Percentiles rank a stretch among this genome's conserved stretches.
Conservation (phyloP, 2,113 vertebrate genomes). For the Piliocolobus tephrosceles region DNA sequence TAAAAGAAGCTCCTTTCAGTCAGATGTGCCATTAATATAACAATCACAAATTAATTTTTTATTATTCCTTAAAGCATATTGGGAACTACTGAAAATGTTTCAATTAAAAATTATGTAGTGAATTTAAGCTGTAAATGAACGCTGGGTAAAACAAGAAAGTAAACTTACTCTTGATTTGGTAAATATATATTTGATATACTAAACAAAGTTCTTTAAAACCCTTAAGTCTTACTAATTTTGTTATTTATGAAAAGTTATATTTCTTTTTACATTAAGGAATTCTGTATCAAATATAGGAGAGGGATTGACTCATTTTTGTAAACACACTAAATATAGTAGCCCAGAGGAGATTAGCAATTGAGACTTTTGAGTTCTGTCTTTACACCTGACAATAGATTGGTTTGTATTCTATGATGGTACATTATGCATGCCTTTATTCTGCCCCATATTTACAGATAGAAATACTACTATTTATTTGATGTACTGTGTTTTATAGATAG, state of each 20-base stretch:
- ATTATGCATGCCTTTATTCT: background rate
- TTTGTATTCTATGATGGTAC: background rate
- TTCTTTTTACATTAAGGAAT: slow-evolving; percentile 31
- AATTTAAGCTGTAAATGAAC: background rate
- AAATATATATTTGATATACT: background rate
- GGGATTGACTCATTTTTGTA: background rate
- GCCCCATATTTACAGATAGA: background rate
- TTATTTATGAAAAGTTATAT: background rate
- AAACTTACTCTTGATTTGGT: slow-evolving; percentile 7
- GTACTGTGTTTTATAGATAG: background rate
- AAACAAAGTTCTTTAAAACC: background rate
- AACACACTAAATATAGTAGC: background rate
- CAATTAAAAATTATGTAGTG: background rate
- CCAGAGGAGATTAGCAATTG: background rate
- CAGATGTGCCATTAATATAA: background rate
- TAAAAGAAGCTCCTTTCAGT: background rate
- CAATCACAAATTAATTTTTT: background rate
- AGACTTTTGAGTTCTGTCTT: slow-evolving; percentile 9
- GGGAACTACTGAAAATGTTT: background rate
- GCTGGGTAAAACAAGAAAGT: background rate
- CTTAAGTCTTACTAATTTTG: background rate
- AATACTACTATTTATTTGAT: slow-evolving; percentile 12
- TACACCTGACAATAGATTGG: background rate
- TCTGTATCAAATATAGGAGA: background rate
- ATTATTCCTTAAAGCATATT: background rate